phyloP scores from a whole-genome alignment of 2,888 invertebrate species.

The Phorcus lineatus region DNA sequence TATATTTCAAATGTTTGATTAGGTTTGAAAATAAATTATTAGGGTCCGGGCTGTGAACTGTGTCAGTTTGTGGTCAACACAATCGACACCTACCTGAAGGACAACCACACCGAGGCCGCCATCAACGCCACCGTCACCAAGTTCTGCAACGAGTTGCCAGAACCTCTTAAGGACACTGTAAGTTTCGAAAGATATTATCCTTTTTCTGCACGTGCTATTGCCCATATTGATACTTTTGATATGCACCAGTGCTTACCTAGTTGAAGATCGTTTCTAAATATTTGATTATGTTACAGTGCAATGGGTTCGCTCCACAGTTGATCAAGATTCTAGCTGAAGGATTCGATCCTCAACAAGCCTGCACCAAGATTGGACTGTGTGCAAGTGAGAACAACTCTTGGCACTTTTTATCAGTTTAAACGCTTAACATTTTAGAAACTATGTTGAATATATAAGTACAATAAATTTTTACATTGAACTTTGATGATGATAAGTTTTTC shows the following conservation, averaged over 20 bases:
- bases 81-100: conserved; percentile 40
- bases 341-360: conserved; percentile 37
- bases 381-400: not conserved
- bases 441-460: no score
- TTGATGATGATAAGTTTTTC: no score
- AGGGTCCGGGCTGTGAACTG: conserved; percentile 43
- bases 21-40: not conserved
- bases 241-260: no score
- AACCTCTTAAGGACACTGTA: conserved; percentile 37
- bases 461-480: no score
- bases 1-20: no score
- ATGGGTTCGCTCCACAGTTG: conserved; percentile 31
- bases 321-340: conserved; percentile 30
- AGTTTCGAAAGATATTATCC: not conserved
- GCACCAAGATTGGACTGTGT: conserved; percentile 32
- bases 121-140: conserved; percentile 45
- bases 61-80: conserved; percentile 46
- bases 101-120: conserved; percentile 42
- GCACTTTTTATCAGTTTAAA: no score
- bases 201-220: no score
- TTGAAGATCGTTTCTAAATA: no score
- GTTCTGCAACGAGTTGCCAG: conserved; percentile 45
- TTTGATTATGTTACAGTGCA: conserved; percentile 30
- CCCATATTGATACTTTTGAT: no score
- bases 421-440: no score